Conservation (phyloP, 1,140 invertebrate species). For the Ostrea denselamellosa region DNA sequence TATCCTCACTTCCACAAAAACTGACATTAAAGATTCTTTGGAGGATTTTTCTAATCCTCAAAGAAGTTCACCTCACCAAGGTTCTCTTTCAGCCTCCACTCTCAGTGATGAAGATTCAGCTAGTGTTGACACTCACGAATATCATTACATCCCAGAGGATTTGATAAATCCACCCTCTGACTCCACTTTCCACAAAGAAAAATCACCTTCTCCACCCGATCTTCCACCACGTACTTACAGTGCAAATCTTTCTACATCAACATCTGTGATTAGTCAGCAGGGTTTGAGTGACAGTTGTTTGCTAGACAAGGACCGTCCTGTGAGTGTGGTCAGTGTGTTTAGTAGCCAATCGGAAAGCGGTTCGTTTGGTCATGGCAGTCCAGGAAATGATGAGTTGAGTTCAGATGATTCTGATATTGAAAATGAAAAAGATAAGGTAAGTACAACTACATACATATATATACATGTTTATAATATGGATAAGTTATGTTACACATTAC, state of each 20-base stretch:
- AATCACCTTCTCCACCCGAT: constrained; percentile 59
- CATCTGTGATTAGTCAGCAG: background rate
- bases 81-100: constrained; percentile 11
- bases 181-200: constrained; percentile 38
- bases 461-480: no score
- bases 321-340: constrained; percentile 53
- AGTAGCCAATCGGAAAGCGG: constrained; percentile 60
- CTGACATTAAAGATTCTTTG: background rate
- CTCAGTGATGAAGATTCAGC: background rate
- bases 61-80: background rate
- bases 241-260: background rate
- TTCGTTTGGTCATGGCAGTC: constrained; percentile 42
- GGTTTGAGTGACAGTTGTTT: constrained; percentile 4
- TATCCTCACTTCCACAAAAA: background rate
- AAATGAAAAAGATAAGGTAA: constrained; percentile 55
- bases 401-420: constrained; percentile 60
- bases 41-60: background rate
- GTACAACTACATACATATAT: no score
- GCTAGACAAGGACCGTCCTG: constrained; percentile 30
- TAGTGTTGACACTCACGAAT: background rate
- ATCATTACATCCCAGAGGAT: background rate
- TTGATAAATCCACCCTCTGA: constrained; percentile 34
- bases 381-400: constrained; percentile 49
- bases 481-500: no score
- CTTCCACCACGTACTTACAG: constrained; percentile 58